Evolutionary conservation across 2,888 invertebrate genomes (phyloP).

Genomic region (Argynnis bischoffii): DNA sequence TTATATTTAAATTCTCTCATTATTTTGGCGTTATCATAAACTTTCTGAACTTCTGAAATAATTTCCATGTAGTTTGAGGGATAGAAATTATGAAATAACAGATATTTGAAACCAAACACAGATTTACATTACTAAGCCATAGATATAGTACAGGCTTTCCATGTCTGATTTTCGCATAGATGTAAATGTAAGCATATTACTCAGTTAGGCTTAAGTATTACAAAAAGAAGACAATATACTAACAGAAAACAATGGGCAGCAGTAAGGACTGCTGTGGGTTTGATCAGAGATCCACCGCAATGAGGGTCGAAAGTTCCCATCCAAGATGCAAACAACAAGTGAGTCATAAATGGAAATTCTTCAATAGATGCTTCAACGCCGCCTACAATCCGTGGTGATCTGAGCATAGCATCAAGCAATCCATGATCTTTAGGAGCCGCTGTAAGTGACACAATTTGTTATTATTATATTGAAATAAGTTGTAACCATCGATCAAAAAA

Average conservation of each 20-base stretch:
- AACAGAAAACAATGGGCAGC: slow-evolving; percentile 5
- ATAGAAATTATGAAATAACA: no score
- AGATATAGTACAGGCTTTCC: no score
- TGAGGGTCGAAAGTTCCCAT: neutral
- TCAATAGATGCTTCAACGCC: neutral
- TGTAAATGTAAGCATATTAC: neutral
- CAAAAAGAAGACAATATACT: neutral
- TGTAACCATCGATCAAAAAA: no score
- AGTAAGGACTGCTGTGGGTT: neutral
- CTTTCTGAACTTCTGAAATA: no score
- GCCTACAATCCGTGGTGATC: neutral
- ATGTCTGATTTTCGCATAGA: no score
- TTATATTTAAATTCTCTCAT: no score
- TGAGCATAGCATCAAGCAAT: neutral
- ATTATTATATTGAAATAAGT: no score
- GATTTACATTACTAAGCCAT: no score
- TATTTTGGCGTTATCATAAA: no score
- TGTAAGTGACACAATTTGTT: neutral
- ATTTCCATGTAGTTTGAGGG: no score
- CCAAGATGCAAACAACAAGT: neutral
- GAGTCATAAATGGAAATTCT: slow-evolving; percentile 6
- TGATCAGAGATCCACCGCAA: slow-evolving; percentile 2
- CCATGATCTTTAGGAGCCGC: slow-evolving; percentile 2
- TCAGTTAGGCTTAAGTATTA: neutral
- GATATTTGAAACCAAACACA: no score